Conservation (phyloP, 2,113 vertebrate genomes). For the Erythrolamprus reginae region DNA sequence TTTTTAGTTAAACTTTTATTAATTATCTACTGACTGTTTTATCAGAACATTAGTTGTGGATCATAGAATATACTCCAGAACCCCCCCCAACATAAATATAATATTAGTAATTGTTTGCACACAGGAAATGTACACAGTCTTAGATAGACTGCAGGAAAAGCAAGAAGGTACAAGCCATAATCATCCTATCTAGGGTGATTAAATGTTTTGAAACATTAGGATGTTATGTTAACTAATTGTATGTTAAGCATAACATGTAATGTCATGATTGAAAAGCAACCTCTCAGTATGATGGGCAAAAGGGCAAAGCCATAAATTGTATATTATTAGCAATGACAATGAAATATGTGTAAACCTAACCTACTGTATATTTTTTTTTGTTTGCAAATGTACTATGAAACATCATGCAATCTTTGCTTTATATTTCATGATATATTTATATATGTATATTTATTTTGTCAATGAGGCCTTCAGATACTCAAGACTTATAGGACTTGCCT, state of each 20-base stretch:
- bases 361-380: neutral
- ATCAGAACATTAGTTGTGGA: neutral
- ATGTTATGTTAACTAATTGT: neutral
- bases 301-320: neutral
- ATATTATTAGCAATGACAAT: neutral
- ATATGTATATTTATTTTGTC: neutral
- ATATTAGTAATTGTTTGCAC: neutral
- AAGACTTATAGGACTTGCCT: neutral
- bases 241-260: neutral
- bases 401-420: neutral
- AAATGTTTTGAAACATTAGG: neutral
- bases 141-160: neutral
- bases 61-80: neutral
- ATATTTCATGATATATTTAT: neutral
- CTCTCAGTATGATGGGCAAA: neutral
- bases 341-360: neutral
- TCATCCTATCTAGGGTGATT: neutral
- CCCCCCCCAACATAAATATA: neutral
- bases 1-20: neutral
- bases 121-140: neutral
- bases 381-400: neutral
- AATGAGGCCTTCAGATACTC: neutral
- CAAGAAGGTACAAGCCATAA: neutral
- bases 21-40: neutral
- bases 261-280: neutral